Base-by-base conservation (phyloP, 2,888 invertebrate species). In the Leptinotarsa juncta region DNA sequence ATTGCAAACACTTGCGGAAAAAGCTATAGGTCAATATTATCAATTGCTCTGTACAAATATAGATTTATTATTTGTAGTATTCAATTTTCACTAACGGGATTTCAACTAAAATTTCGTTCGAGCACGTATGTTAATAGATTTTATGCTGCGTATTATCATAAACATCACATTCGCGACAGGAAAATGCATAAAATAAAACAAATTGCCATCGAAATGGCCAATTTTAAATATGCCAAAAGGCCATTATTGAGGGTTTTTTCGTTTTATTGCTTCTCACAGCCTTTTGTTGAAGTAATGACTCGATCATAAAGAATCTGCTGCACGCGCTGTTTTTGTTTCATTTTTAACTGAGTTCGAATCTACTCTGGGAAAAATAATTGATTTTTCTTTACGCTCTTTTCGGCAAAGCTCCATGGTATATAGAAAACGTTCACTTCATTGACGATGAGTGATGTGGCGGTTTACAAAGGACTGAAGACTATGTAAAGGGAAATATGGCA, bases 231-330 rank as follows among this genome's bases (percentile, higher is more conserved):
- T n/a, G 62, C 15, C 32, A 42, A 42, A 62, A 62, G 62, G 42
- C 62, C 62, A 26, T 62, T 62, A 62, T 62, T 14, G 16, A 32
- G 42, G 7, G 42, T 62, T 32, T 32, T 62, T 62, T 42, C 42
- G 18, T 62, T 62, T 62, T 62, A 62, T 62, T 62, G 62, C 32
- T 32, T 62, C 42, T 42, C 42, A 7, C 62, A 57, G 62, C 62
- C 42, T 62, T 62, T 62, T 26, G 42, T 62, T 7, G n/a, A 62
- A 62, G 62, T 62, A 62, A 62, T 62, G 62, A 57, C 62, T 32
- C 16, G 62, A 16, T 32, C 42, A 62, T 62, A 62, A 62, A 62
- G 62, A 32, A 32, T 62, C 12, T 16, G 32, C 62, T 32, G 42
- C 42, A 32, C 62, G 62, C 62, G 42, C 57, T 23, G 57, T 23